A percentile compares a stretch with the other conserved stretches of the same genome.
Evolutionary conservation across 2,113 vertebrate species (phyloP).

Genomic region (Lasiurus cinereus): DNA sequence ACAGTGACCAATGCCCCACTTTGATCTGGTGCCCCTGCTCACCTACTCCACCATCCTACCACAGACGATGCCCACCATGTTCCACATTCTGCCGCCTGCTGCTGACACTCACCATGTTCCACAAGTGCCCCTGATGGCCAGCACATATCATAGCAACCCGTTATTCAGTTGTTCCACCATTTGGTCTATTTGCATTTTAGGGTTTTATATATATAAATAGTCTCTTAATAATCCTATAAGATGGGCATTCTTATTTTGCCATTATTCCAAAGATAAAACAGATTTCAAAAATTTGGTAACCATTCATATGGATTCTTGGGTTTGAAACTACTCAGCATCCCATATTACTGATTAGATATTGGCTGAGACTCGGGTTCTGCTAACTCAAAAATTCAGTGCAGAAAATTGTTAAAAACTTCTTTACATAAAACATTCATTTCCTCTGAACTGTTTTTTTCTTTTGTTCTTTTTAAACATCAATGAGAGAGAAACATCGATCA

Average conservation of each 20-base stretch:
- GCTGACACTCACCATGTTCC: too few species aligned
- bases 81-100: too few species aligned
- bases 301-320: neutral
- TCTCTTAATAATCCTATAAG: neutral
- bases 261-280: neutral
- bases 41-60: too few species aligned
- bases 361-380: neutral
- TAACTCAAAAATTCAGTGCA: slow-evolving; percentile 4
- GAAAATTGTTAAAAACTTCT: neutral
- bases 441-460: neutral
- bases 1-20: too few species aligned
- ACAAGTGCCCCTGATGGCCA: rapidly evolving
- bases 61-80: too few species aligned
- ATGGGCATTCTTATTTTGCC: neutral
- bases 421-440: neutral
- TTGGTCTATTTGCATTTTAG: too few species aligned
- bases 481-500: too few species aligned
- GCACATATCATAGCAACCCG: too few species aligned
- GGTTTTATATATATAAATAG: neutral
- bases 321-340: neutral
- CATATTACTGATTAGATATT: neutral
- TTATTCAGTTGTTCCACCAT: too few species aligned
- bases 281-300: neutral
- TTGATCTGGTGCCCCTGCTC: too few species aligned
- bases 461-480: too few species aligned